Percentiles rank a stretch among this genome's conserved stretches.
phyloP scores from a whole-genome alignment of 1,140 invertebrate genomes.

The Conopomorpha cramerella region DNA sequence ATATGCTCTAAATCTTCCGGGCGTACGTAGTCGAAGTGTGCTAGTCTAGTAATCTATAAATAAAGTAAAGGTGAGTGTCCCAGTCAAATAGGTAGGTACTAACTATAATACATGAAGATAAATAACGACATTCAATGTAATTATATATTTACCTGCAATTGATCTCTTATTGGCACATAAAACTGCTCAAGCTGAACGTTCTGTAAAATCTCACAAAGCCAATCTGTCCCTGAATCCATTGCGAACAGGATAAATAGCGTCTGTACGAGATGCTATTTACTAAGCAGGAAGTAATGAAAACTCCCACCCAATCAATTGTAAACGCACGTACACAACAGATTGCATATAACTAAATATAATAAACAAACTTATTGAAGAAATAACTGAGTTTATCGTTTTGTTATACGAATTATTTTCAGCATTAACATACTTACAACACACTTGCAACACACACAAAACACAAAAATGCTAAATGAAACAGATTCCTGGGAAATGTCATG shows the following conservation, averaged over 20 bases:
- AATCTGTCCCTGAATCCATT: slow-evolving; percentile 72
- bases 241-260: slow-evolving; percentile 4
- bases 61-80: no score
- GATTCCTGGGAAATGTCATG: no score
- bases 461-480: no score
- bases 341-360: background rate
- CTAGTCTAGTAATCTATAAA: slow-evolving; percentile 77
- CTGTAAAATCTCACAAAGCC: slow-evolving; percentile 82
- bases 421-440: no score
- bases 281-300: background rate
- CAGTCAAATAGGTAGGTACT: no score
- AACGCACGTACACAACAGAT: background rate
- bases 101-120: slow-evolving; percentile 5
- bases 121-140: slow-evolving; percentile 2
- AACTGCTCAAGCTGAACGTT: slow-evolving; percentile 95
- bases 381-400: slow-evolving; percentile 4
- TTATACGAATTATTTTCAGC: no score
- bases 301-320: no score
- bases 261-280: background rate
- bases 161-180: slow-evolving; percentile 85
- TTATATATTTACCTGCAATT: slow-evolving; percentile 72
- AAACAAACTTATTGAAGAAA: background rate
- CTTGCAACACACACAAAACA: no score
- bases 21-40: slow-evolving; percentile 96
- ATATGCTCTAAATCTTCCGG: slow-evolving; percentile 93